A percentile compares a stretch with the other conserved stretches of the same genome.
These are phyloP conservation scores for Psettodes erumei DNA, from an alignment of 2,113 vertebrate species.

Conservation along the genomic window DNA sequence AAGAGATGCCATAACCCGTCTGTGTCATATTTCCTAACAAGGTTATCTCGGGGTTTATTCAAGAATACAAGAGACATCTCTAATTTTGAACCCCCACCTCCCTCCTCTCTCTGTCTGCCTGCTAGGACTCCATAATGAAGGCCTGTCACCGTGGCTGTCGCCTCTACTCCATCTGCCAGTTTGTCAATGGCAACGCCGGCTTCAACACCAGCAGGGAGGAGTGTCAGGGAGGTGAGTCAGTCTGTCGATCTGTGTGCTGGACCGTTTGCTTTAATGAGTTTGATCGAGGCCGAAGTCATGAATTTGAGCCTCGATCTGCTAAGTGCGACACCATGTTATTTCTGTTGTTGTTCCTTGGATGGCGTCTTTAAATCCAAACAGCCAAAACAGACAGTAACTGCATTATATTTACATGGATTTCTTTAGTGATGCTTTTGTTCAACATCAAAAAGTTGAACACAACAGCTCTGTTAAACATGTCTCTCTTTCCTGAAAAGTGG, in stretches of 20 bases:
- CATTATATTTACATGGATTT: not conserved
- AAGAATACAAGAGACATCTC: slow-evolving; percentile 40
- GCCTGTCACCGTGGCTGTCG: slow-evolving; percentile 96
- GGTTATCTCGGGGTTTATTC: slow-evolving; percentile 43
- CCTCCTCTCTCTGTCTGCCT: slow-evolving; percentile 21
- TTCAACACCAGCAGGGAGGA: slow-evolving; percentile 92
- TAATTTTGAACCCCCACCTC: slow-evolving; percentile 23
- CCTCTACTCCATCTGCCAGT: slow-evolving; percentile 97
- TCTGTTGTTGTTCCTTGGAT: not conserved
- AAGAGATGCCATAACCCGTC: slow-evolving; percentile 21
- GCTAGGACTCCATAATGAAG: slow-evolving; percentile 89
- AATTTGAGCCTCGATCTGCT: not conserved
- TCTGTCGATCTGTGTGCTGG: slow-evolving; percentile 5
- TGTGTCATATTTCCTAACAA: slow-evolving; percentile 30
- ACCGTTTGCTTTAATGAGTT: slow-evolving; percentile 3
- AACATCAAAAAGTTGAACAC: not conserved
- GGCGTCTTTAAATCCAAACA: not conserved
- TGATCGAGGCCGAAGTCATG: not conserved
- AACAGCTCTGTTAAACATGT: slow-evolving; percentile 19
- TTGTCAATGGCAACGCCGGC: slow-evolving; percentile 90
- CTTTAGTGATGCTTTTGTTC: not conserved
- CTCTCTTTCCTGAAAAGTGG: slow-evolving; percentile 24
- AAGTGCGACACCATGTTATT: not conserved
- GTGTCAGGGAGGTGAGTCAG: slow-evolving; percentile 90
- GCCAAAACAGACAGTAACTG: not conserved